phyloP scores from a whole-genome alignment of 2,888 invertebrate genomes.

The Neuroscelio doddi region DNA sequence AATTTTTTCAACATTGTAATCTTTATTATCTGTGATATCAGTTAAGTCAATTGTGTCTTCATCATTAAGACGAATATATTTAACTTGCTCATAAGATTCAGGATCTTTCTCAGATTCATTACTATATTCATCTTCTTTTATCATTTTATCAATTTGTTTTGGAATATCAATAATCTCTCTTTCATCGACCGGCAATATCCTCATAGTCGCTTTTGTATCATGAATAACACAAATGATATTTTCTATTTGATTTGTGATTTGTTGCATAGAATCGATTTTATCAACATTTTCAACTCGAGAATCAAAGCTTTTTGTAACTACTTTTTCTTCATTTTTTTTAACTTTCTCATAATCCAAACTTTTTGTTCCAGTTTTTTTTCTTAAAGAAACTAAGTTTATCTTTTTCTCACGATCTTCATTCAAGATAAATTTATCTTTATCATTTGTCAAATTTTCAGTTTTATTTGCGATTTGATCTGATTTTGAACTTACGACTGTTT shows the following conservation, averaged over 20 bases:
- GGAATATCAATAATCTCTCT: not conserved
- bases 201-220: conserved; percentile 16
- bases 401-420: conserved; percentile 22
- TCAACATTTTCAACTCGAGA: conserved; percentile 5
- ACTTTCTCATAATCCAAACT: not conserved
- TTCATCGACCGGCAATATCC: conserved; percentile 1
- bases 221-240: conserved; percentile 15
- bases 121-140: conserved; percentile 8
- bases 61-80: conserved; percentile 22
- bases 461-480: conserved; percentile 26
- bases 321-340: conserved; percentile 2
- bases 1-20: conserved; percentile 1
- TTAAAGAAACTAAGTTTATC: not conserved
- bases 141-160: not conserved
- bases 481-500: conserved; percentile 39
- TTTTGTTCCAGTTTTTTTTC: conserved; percentile 10
- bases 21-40: not conserved
- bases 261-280: conserved; percentile 3
- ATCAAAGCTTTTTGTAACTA: conserved; percentile 4
- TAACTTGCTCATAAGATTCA: conserved; percentile 24
- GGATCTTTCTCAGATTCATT: conserved; percentile 13
- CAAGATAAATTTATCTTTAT: too few species aligned
- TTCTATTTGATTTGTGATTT: not conserved
- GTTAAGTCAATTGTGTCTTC: conserved; percentile 11
- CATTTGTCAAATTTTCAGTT: too few species aligned